Evolutionary conservation across 2,113 vertebrate genomes (phyloP).

Genomic region (Sakesphorus luctuosus): DNA sequence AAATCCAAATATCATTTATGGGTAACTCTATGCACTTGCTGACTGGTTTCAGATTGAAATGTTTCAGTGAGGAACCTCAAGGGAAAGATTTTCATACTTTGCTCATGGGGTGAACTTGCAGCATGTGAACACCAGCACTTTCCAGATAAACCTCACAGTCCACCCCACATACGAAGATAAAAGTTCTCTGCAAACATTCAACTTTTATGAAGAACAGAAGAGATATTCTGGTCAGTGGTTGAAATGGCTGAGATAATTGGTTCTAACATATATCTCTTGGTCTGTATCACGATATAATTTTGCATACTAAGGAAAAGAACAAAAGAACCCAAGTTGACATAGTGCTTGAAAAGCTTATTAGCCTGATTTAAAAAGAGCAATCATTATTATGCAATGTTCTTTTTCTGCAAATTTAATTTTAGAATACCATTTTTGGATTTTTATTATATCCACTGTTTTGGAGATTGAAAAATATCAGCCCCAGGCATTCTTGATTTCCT

Average conservation of each 20-base stretch:
- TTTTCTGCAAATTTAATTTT: slow-evolving; percentile 4
- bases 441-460: background rate
- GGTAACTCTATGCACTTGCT: background rate
- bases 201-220: background rate
- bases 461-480: slow-evolving; percentile 50
- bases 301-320: background rate
- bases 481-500: slow-evolving; percentile 39
- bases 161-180: background rate
- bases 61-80: background rate
- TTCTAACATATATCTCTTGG: background rate
- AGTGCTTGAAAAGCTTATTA: background rate
- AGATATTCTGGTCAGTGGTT: background rate
- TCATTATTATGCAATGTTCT: background rate
- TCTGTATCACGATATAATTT: background rate
- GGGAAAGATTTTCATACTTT: background rate
- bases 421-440: background rate
- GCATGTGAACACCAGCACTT: background rate
- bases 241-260: background rate
- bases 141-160: background rate
- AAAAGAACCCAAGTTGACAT: background rate
- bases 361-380: background rate
- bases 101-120: background rate
- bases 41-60: background rate
- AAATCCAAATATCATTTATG: slow-evolving; percentile 49
- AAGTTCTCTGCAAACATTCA: background rate